phyloP scores from a whole-genome alignment of 2,113 vertebrate genomes.

The Epinephelus lanceolatus region DNA sequence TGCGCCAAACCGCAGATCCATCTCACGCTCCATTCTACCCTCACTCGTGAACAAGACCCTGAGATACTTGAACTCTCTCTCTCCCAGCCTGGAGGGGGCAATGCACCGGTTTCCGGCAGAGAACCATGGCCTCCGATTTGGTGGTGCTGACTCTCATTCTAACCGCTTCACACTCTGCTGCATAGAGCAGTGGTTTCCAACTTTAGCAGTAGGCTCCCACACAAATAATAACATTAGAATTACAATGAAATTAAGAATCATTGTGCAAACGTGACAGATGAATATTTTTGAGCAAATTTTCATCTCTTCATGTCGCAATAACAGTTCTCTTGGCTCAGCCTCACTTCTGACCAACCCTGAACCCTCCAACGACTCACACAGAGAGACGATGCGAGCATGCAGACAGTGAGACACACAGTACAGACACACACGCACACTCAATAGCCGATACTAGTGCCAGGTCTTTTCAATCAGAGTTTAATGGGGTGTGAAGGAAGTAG shows the following conservation, averaged over 20 bases:
- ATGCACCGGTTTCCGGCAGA: too few relatives aligned
- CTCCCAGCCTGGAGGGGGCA: too few relatives aligned
- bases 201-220: background rate
- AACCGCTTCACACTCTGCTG: too few relatives aligned
- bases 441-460: constrained; percentile 16
- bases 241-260: too few relatives aligned
- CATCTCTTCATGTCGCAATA: background rate
- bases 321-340: background rate
- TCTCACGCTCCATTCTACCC: too few relatives aligned
- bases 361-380: background rate
- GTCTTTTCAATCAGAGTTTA: constrained; percentile 55
- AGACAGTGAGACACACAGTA: background rate
- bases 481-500: constrained; percentile 53
- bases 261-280: background rate
- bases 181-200: too few relatives aligned
- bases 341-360: background rate
- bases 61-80: too few relatives aligned
- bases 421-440: background rate
- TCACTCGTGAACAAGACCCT: too few relatives aligned
- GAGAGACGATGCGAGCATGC: background rate
- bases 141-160: too few relatives aligned
- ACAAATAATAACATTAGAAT: background rate
- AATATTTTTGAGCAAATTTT: background rate
- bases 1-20: too few relatives aligned
- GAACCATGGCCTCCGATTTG: too few relatives aligned